Conservation (phyloP, 2,113 vertebrate species). For the Oncorhynchus clarkii region DNA sequence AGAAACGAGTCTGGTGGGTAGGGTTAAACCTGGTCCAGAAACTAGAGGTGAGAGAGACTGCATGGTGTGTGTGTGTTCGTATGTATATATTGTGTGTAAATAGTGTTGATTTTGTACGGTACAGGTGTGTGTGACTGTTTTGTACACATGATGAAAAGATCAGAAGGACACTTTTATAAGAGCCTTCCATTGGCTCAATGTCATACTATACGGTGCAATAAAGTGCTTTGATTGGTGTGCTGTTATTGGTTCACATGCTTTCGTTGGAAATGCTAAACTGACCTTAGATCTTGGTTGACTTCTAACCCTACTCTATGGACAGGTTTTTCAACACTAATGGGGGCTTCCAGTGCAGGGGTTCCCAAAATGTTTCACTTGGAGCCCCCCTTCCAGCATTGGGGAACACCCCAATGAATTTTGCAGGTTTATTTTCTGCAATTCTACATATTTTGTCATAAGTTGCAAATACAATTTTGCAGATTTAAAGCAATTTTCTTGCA, state of each 20-base stretch:
- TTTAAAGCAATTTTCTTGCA: too few species aligned
- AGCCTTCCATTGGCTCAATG: conserved; percentile 72
- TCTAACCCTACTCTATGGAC: too few species aligned
- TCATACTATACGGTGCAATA: conserved; percentile 82
- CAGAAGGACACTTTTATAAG: conserved; percentile 82
- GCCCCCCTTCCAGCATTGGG: too few species aligned
- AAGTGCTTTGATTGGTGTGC: conserved; percentile 77
- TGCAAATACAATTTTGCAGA: too few species aligned
- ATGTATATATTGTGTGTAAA: conserved; percentile 73
- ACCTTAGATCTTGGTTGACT: too few species aligned
- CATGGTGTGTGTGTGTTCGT: conserved; percentile 22
- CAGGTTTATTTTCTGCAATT: too few species aligned
- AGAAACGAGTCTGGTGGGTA: neutral
- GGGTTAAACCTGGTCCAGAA: neutral
- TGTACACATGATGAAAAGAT: conserved; percentile 80
- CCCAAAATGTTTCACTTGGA: too few species aligned
- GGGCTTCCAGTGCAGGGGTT: too few species aligned
- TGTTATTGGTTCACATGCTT: neutral
- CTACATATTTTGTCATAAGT: too few species aligned
- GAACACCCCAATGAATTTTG: too few species aligned
- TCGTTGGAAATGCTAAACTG: too few species aligned
- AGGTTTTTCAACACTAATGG: too few species aligned
- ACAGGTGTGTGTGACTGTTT: conserved; percentile 80
- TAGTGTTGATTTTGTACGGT: conserved; percentile 83
- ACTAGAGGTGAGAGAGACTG: conserved; percentile 26